Percentiles rank a stretch among this genome's conserved stretches.
phyloP scores from a whole-genome alignment of 2,113 vertebrate species.

The Microcebus ravelobensis region DNA sequence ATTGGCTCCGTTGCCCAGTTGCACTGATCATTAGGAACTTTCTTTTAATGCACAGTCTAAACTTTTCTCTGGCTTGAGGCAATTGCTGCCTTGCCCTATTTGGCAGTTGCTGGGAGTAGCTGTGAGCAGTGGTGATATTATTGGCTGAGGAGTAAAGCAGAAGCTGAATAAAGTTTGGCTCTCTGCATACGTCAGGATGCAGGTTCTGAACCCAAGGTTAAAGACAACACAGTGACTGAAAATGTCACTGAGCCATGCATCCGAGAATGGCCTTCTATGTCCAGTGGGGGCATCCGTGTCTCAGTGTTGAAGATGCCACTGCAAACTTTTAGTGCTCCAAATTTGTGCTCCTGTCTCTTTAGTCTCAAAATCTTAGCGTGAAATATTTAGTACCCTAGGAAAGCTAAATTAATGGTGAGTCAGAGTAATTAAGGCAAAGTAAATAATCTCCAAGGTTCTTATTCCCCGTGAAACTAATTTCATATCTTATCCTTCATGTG shows the following conservation, averaged over 20 bases:
- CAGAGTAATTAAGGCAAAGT: constrained; percentile 87
- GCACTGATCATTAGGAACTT: constrained; percentile 40
- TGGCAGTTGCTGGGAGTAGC: not conserved
- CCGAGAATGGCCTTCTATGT: not conserved
- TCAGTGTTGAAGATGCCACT: not conserved
- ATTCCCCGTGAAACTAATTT: constrained; percentile 89
- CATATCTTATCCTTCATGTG: constrained; percentile 84
- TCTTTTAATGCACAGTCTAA: not conserved
- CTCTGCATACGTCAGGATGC: not conserved
- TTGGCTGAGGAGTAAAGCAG: constrained; percentile 44
- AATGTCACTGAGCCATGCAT: not conserved
- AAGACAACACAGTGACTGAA: not conserved
- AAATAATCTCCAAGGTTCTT: constrained; percentile 88
- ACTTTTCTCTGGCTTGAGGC: constrained; percentile 24
- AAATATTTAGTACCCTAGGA: constrained; percentile 82
- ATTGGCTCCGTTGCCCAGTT: not conserved
- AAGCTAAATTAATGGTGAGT: constrained; percentile 86
- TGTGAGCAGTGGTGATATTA: not conserved
- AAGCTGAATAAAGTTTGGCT: constrained; percentile 42
- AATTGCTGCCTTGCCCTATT: constrained; percentile 20
- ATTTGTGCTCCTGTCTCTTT: constrained; percentile 46
- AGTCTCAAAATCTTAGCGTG: constrained; percentile 71
- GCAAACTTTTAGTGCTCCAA: not conserved
- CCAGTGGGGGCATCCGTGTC: not conserved
- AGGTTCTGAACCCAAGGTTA: constrained; percentile 2